Percentiles rank a stretch among this genome's conserved stretches.
Evolutionary conservation across 1,140 invertebrate genomes (phyloP).

Genomic region (Tribolium castaneum): DNA sequence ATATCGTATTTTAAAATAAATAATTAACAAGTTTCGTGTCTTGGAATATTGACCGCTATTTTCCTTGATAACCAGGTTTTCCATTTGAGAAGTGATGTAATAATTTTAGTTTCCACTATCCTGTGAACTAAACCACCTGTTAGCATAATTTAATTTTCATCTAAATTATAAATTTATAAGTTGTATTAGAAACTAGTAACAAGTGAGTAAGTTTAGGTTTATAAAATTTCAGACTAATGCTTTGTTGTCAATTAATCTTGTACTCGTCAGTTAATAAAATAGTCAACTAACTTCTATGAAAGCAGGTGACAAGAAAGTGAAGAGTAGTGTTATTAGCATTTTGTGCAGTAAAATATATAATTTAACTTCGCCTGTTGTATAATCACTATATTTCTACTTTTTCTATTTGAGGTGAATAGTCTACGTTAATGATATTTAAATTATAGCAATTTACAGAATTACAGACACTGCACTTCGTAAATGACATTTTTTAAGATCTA

Average conservation of each 20-base stretch:
- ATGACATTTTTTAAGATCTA: not conserved
- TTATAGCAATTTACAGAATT: conserved; percentile 10
- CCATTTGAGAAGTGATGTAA: conserved; percentile 13
- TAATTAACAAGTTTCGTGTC: not conserved
- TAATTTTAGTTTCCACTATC: conserved; percentile 8
- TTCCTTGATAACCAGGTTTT: not conserved
- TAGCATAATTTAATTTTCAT: conserved; percentile 27
- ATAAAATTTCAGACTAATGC: not conserved
- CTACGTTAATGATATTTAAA: conserved; percentile 18
- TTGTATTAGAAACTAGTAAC: not conserved
- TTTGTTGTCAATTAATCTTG: not conserved
- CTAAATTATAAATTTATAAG: conserved; percentile 7
- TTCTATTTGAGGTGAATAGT: not conserved
- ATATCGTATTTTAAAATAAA: not conserved
- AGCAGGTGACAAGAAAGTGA: conserved; percentile 1
- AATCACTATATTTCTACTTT: conserved; percentile 1
- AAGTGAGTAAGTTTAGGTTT: not conserved
- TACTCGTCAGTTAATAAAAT: not conserved
- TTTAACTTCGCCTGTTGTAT: not conserved
- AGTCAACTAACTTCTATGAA: not conserved
- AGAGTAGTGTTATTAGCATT: not conserved
- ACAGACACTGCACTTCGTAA: not conserved
- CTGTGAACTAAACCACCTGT: conserved; percentile 25
- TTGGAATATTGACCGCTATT: conserved; percentile 5
- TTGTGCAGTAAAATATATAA: conserved; percentile 4